These are phyloP conservation scores for Alosa sapidissima DNA, from an alignment of 2,797 vertebrate genomes.

Conservation along the genomic window DNA sequence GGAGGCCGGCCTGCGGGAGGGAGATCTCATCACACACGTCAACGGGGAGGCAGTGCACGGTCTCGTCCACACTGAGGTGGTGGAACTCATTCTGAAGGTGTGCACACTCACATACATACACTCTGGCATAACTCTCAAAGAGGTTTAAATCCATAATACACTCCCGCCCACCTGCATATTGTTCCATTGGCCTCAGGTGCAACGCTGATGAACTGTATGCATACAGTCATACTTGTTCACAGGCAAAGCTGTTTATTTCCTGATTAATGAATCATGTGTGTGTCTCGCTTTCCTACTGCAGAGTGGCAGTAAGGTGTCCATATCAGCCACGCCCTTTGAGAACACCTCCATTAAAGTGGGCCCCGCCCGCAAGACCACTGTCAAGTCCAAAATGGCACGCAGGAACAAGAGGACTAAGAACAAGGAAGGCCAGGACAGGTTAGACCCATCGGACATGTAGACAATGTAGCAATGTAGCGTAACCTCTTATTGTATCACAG, in stretches of 20 bases:
- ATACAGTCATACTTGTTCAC: neutral
- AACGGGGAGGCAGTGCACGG: slow-evolving; percentile 94
- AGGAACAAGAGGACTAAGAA: slow-evolving; percentile 89
- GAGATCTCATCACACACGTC: slow-evolving; percentile 96
- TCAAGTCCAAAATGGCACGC: slow-evolving; percentile 94
- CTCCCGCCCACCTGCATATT: too few species aligned
- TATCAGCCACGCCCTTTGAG: slow-evolving; percentile 92
- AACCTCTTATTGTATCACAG: too few species aligned
- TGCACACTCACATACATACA: neutral
- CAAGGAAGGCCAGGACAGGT: slow-evolving; percentile 94
- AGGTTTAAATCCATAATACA: neutral
- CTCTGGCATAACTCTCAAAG: neutral
- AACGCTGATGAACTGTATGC: too few species aligned
- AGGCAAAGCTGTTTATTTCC: neutral
- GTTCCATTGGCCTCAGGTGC: too few species aligned
- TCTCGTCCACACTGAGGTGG: slow-evolving; percentile 95
- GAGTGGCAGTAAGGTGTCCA: slow-evolving; percentile 94
- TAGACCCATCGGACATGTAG: slow-evolving; percentile 34
- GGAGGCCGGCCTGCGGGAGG: slow-evolving; percentile 88
- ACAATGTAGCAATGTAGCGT: too few species aligned
- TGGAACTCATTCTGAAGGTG: slow-evolving; percentile 96
- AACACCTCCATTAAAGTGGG: slow-evolving; percentile 97
- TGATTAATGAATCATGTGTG: neutral
- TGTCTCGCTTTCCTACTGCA: slow-evolving; percentile 59
- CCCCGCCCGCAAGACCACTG: slow-evolving; percentile 87